Evolutionary conservation across 2,113 vertebrate species (phyloP), one percentile per base, ranked within the genome.

Genomic region (Anguilla japonica): DNA sequence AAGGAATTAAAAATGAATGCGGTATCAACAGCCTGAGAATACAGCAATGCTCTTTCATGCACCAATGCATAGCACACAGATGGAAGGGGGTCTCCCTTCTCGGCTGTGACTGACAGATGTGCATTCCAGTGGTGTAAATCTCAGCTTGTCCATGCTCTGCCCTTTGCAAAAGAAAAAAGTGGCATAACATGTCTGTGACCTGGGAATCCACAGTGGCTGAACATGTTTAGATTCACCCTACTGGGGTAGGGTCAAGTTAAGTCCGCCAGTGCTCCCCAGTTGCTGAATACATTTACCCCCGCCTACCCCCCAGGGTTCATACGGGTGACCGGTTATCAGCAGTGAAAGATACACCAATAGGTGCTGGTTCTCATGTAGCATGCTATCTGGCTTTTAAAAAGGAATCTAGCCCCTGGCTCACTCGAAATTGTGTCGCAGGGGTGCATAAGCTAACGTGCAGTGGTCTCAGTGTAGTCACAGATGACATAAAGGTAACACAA

Each of bases 1-100:
- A 88, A 29, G 9, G 79, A 39, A 83, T 86, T 86, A 85, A 84
- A 85, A 40, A 83, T 82, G 80, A 89, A 85, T 83, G 84, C 60
- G 56, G 80, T 84, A 80, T 63, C 50, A 50, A 56, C 29, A 63
- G 82, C 18, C 9, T 15, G n/a, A 29, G 46, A 86, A 83, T 63
- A 83, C 46, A 50, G 82, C 2, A 29, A 53, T 53, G 26, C n/a
- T 63, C 57, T 84, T 79, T 41, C 82, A 84, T 57, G 39, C 56
- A 81, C 41, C 83, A 46, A 29, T 84, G 83, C 83, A 75, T 75
- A 83, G 82, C 40, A 84, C 60, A 79, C 84, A 29, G 75, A 60
- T 83, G n/a, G 56, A 63, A 56, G 56, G 46, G 18, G 83, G 20
- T 84, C 20, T 78, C 63, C n/a, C n/a, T 75, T 41, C 57, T 41